Evolutionary conservation across 2,113 vertebrate genomes (phyloP).

Genomic region (Microtus montanus): DNA sequence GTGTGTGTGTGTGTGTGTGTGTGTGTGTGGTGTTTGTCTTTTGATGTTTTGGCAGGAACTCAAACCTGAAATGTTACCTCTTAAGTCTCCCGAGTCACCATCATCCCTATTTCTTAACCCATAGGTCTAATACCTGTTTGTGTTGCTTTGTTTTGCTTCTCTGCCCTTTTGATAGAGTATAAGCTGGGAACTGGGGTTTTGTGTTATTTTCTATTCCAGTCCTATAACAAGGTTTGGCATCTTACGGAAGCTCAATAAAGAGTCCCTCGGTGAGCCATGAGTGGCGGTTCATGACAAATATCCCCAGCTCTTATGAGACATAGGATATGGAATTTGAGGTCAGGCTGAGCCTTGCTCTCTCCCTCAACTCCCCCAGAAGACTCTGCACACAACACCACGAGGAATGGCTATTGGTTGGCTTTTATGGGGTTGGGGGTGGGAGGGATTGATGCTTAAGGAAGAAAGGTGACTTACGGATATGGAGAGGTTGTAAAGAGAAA

Average conservation of each 20-base stretch:
- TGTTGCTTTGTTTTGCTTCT: background rate
- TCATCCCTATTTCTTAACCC: background rate
- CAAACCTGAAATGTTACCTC: background rate
- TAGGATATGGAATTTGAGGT: background rate
- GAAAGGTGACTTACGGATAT: background rate
- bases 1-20: too few relatives aligned
- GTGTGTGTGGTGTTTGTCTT: background rate
- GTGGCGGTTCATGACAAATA: background rate
- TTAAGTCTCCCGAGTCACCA: background rate
- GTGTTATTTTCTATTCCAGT: background rate
- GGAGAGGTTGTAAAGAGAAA: background rate
- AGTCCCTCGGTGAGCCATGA: background rate
- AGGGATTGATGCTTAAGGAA: background rate
- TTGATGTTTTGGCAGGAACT: background rate
- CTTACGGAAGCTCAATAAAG: background rate
- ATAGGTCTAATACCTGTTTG: background rate
- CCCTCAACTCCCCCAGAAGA: background rate
- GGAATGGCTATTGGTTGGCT: background rate
- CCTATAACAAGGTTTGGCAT: background rate
- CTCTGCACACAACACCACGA: background rate
- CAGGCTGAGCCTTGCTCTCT: background rate
- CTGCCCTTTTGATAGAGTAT: background rate
- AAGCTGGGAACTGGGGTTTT: background rate
- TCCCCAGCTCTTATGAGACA: background rate
- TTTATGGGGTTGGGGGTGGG: background rate